Conservation (phyloP, 1,140 invertebrate genomes). For the Heterodera carotae region DNA sequence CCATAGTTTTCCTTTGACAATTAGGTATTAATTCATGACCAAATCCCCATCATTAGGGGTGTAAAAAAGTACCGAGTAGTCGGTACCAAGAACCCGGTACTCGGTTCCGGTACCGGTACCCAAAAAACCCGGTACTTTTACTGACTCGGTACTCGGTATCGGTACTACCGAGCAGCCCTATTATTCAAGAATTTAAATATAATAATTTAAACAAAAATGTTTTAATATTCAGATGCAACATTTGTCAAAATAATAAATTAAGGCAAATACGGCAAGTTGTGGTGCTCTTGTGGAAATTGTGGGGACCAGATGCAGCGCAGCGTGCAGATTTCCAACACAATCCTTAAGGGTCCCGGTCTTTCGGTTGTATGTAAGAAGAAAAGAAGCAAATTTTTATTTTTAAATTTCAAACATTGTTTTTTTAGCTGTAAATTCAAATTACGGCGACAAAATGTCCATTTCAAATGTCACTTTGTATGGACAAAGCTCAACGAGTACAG, state of each 20-base stretch:
- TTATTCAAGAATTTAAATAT: background rate
- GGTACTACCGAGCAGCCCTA: too few relatives aligned
- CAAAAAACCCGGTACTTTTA: too few relatives aligned
- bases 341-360: background rate
- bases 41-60: too few relatives aligned
- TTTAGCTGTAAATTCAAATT: background rate
- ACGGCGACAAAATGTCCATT: background rate
- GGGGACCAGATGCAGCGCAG: background rate
- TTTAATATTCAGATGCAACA: background rate
- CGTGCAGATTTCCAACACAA: background rate
- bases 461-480: background rate
- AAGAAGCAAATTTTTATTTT: too few relatives aligned
- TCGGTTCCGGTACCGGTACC: too few relatives aligned
- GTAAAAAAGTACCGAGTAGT: too few relatives aligned
- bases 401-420: background rate
- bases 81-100: too few relatives aligned
- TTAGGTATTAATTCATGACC: too few relatives aligned
- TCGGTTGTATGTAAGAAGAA: background rate
- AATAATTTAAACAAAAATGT: background rate
- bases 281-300: background rate
- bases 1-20: too few relatives aligned
- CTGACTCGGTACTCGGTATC: too few relatives aligned
- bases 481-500: background rate
- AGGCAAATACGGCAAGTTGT: background rate
- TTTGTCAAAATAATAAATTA: too few relatives aligned